Evolutionary conservation across 2,797 vertebrate genomes (phyloP).

Genomic region (Aphelocoma californica): DNA sequence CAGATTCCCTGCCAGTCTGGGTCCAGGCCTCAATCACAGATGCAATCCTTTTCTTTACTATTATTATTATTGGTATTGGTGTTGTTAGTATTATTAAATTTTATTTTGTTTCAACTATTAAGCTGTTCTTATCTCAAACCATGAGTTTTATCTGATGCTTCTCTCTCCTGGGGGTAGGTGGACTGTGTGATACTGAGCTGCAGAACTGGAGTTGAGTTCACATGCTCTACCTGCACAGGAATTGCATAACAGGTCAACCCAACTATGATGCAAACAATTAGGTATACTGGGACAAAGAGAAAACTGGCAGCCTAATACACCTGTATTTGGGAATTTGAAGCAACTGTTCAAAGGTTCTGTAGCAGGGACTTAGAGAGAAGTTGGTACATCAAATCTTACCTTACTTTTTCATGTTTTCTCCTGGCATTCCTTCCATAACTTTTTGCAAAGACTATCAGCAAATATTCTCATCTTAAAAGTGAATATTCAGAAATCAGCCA

Average conservation of each 20-base stretch:
- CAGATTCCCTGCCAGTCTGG: no score
- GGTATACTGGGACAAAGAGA: neutral
- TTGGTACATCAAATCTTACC: neutral
- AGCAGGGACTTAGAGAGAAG: neutral
- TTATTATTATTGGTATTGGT: neutral
- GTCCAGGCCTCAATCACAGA: no score
- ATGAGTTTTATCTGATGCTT: neutral
- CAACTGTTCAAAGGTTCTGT: neutral
- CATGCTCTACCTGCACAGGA: neutral
- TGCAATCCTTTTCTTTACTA: neutral
- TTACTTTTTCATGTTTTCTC: neutral
- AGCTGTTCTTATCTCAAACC: neutral
- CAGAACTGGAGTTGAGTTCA: neutral
- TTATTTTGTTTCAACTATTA: neutral
- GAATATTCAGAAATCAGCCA: neutral
- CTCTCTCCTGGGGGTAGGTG: no score
- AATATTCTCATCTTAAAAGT: neutral
- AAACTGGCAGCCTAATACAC: neutral
- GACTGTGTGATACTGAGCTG: neutral
- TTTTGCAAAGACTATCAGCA: neutral
- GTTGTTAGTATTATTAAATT: neutral
- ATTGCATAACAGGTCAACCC: neutral
- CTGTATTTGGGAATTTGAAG: neutral
- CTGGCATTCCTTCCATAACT: neutral
- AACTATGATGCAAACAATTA: neutral